Evolutionary conservation across 2,113 vertebrate genomes (phyloP).

Genomic region (Abramis brama): DNA sequence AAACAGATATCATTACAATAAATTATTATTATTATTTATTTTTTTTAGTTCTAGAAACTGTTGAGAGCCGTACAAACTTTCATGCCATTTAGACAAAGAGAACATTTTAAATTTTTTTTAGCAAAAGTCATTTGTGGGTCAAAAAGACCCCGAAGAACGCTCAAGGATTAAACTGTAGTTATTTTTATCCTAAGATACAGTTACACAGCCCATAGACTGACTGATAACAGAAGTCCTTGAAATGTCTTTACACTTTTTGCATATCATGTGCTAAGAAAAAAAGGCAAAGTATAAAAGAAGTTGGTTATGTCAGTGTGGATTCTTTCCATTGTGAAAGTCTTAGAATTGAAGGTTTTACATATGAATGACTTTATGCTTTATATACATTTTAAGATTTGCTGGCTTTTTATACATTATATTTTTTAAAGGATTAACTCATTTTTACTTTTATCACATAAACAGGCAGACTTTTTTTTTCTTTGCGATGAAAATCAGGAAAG

Average conservation of each 20-base stretch:
- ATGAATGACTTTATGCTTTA: not conserved
- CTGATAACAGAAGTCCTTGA: not conserved
- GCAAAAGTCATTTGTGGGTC: too few species aligned
- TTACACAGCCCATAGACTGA: conserved; percentile 4
- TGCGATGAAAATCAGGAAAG: not conserved
- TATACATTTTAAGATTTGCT: not conserved
- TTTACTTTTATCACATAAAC: not conserved
- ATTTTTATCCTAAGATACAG: conserved; percentile 46
- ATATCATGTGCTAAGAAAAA: too few species aligned
- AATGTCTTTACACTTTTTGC: not conserved
- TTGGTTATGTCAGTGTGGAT: not conserved
- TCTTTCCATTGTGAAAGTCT: not conserved
- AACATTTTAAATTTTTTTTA: too few species aligned
- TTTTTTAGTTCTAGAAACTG: too few species aligned
- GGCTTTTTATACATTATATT: too few species aligned
- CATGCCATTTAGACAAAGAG: too few species aligned
- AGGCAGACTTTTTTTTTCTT: not conserved
- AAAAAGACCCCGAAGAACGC: too few species aligned
- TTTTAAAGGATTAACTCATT: too few species aligned
- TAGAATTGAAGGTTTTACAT: not conserved
- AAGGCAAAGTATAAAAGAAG: not conserved
- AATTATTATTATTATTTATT: too few species aligned
- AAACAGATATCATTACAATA: too few species aligned
- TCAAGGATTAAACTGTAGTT: conserved; percentile 39
- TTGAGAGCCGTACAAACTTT: too few species aligned